Evolutionary conservation across 2,113 vertebrate species (phyloP).

Genomic region (Maccullochella peelii): DNA sequence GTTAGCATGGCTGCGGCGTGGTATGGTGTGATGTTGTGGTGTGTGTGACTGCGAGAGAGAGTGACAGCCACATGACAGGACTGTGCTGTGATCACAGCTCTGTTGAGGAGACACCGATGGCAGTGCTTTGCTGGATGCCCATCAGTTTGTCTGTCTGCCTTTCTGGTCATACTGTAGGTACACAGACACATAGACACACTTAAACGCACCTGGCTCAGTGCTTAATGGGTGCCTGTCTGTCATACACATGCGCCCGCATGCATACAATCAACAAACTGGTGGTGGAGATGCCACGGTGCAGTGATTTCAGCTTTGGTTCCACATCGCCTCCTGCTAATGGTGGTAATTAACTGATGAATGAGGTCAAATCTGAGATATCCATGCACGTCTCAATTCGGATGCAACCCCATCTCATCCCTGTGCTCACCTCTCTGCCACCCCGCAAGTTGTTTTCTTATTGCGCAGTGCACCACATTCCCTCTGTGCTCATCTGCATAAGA

Average conservation of each 20-base stretch:
- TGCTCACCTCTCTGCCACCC: constrained; percentile 72
- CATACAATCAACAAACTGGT: constrained; percentile 69
- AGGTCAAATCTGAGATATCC: constrained; percentile 87
- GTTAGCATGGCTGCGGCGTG: constrained; percentile 19
- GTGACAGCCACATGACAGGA: constrained; percentile 78
- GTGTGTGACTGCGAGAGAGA: constrained; percentile 66
- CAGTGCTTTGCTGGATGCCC: constrained; percentile 69
- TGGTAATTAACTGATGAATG: constrained; percentile 88
- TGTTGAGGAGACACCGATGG: constrained; percentile 67
- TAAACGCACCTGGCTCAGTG: constrained; percentile 55
- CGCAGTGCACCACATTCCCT: constrained; percentile 83
- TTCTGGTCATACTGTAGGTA: constrained; percentile 51
- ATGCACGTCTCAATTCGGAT: constrained; percentile 83
- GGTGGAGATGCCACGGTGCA: constrained; percentile 66
- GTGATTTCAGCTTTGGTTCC: constrained; percentile 83
- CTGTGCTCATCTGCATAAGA: constrained; percentile 88
- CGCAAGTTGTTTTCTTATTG: constrained; percentile 86
- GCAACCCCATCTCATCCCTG: constrained; percentile 71
- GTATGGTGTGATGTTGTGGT: constrained; percentile 44
- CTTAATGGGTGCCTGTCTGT: constrained; percentile 72
- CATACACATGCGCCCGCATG: constrained; percentile 45
- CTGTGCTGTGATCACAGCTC: constrained; percentile 76
- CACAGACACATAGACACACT: constrained; percentile 38
- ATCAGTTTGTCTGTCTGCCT: constrained; percentile 75
- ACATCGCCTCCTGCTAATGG: constrained; percentile 82